Base-by-base conservation (phyloP, 2,113 vertebrate species). In the Hippocampus barbouri region DNA sequence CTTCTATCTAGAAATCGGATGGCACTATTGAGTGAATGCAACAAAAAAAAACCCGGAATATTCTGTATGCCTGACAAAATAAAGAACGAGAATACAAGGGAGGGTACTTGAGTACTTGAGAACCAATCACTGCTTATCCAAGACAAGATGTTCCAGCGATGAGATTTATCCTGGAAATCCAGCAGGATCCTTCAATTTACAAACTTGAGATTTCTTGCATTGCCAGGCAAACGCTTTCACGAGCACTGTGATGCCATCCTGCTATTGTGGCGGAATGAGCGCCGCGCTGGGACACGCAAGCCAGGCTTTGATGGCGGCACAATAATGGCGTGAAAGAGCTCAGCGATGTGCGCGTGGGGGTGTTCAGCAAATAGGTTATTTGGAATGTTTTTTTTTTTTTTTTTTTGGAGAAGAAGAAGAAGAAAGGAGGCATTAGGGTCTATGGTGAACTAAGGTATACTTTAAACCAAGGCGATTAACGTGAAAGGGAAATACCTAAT, bases 291-390 rank as follows among this genome's bases (percentile, higher is more conserved):
- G 87, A 87, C 84, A 86, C 82, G 87, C 79, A 81, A 87, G 83
- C 81, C 68, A 61, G 83, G 88, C 87, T 92, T 91, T 88, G 86
- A 87, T 81, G 80, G 85, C 78, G 56, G 73, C 79, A 91, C 82
- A 89, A 91, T 82, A 88, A 86, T 80, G 65, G 84, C 75, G 83
- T 89, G 88, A 86, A 80, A 75, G 72, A 77, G 83, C 87, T 87
- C 80, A 91, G 88, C 87, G 86, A 85, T 23, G 67, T 65, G 82
- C 79, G 83, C 73, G 85, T 90, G 92, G 91, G 91, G 89, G 92
- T 88, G 91, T 91, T 82, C 79, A 86, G 84, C 86, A 93, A 93
- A 93, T 92, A 90, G 90, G 87, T 90, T 92, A 88, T 92, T 92
- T 92, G 83, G 79, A 80, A 85, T 86, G 75, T 40, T 79, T 80